Evolutionary conservation across 2,797 vertebrate species (phyloP).

Genomic region (Pachyuromys duprasi): DNA sequence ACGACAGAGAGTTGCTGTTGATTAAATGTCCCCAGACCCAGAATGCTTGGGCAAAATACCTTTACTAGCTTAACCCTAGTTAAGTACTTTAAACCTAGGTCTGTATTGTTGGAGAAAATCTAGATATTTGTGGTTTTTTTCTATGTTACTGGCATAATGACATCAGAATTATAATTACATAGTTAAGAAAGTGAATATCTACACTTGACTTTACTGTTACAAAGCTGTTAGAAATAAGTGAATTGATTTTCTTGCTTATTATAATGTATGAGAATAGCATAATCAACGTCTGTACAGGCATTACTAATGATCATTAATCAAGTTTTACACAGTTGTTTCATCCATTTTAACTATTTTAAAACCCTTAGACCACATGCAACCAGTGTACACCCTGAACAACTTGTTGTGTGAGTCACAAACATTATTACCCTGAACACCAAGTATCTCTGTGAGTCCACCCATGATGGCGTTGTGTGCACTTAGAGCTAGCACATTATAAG

Average conservation of each 20-base stretch:
- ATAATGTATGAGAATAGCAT: background rate
- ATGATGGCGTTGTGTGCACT: background rate
- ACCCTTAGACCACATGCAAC: background rate
- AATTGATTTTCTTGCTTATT: constrained; percentile 34
- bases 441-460: background rate
- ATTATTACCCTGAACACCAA: background rate
- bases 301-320: background rate
- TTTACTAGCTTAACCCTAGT: background rate
- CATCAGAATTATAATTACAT: background rate
- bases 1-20: background rate
- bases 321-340: background rate
- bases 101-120: background rate
- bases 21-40: background rate
- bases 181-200: background rate
- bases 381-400: background rate
- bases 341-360: background rate
- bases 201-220: constrained; percentile 32
- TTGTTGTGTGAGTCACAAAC: background rate
- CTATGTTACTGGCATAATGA: background rate
- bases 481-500: constrained; percentile 9
- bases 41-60: background rate
- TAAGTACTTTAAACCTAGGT: background rate
- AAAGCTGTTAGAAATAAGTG: background rate
- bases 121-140: background rate
- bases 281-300: background rate